Conservation (phyloP, 2,113 vertebrate genomes). For the Odobenus rosmarus region DNA sequence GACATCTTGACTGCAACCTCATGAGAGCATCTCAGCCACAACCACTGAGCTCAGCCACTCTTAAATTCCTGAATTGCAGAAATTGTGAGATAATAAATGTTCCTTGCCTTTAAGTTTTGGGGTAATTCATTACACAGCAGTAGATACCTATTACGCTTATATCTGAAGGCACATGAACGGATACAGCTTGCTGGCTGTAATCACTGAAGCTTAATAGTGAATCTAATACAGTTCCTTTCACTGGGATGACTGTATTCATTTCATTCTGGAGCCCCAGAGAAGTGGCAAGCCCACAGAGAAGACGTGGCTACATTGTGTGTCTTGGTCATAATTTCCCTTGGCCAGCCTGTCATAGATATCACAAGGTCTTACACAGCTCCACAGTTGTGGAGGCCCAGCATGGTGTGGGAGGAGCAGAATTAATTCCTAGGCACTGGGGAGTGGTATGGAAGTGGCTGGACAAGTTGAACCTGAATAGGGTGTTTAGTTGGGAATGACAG, state of each 20-base stretch:
- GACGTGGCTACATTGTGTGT: neutral
- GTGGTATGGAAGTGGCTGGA: neutral
- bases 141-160: neutral
- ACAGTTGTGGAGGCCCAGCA: neutral
- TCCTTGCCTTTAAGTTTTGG: neutral
- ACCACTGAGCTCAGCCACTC: neutral
- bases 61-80: neutral
- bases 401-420: neutral
- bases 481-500: neutral
- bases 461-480: neutral
- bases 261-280: neutral
- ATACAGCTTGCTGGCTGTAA: neutral
- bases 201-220: neutral
- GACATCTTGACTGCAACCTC: neutral
- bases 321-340: neutral
- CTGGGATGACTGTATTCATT: neutral
- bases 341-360: neutral
- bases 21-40: neutral
- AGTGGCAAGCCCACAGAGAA: neutral
- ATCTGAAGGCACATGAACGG: neutral
- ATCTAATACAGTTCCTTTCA: neutral
- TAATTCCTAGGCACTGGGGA: neutral
- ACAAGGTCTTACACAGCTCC: neutral
- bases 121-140: neutral
- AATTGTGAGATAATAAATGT: neutral